These are phyloP conservation scores for Phodopus roborovskii DNA, from an alignment of 2,113 vertebrate genomes.

Conservation along the genomic window DNA sequence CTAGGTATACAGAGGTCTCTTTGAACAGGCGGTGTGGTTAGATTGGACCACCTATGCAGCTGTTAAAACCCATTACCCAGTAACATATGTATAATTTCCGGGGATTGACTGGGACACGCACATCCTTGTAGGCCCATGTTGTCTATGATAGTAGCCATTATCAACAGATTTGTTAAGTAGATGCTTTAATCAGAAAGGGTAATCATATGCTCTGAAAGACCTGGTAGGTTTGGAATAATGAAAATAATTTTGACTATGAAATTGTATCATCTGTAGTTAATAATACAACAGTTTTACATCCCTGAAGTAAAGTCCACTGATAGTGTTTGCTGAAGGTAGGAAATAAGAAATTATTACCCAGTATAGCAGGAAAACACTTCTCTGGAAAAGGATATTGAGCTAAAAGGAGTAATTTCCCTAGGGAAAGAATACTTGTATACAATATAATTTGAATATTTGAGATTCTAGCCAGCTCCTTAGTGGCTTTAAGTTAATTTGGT, in stretches of 20 bases:
- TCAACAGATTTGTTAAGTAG: slow-evolving; percentile 21
- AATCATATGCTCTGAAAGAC: not conserved
- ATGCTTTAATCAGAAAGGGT: slow-evolving; percentile 15
- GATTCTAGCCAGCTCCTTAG: slow-evolving; percentile 15
- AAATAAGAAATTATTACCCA: slow-evolving; percentile 25
- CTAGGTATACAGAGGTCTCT: not conserved
- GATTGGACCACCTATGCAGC: not conserved
- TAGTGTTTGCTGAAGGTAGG: not conserved
- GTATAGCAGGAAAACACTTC: slow-evolving; percentile 20
- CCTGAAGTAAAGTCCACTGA: slow-evolving; percentile 11
- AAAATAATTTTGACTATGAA: slow-evolving; percentile 3
- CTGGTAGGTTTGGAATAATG: not conserved
- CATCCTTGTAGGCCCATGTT: not conserved
- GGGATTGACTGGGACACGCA: not conserved
- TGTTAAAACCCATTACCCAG: not conserved
- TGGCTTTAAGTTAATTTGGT: slow-evolving; percentile 42
- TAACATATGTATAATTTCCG: not conserved
- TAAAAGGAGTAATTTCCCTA: slow-evolving; percentile 27
- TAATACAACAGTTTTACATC: not conserved
- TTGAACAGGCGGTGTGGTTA: slow-evolving; percentile 8
- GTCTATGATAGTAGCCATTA: not conserved
- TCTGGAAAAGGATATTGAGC: not conserved
- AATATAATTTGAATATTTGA: slow-evolving; percentile 21
- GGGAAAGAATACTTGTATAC: slow-evolving; percentile 5
- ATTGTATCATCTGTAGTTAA: not conserved